These are phyloP conservation scores for Vicugna pacos DNA, from an alignment of 2,113 vertebrate genomes.

Conservation along the genomic window DNA sequence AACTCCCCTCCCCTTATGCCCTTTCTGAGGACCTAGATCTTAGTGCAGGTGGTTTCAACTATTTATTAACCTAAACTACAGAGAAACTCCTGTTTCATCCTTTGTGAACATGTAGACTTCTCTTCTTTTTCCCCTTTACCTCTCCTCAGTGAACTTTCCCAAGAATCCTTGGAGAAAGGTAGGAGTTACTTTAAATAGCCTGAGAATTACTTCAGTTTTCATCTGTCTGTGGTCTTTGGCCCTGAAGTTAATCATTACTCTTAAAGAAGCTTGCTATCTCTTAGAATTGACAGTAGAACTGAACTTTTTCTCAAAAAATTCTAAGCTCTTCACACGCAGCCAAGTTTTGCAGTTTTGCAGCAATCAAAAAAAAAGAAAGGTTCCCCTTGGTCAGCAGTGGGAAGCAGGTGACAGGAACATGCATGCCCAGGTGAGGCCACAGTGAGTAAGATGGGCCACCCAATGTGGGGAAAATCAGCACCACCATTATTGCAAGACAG, in stretches of 20 bases:
- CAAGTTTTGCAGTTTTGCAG: slow-evolving; percentile 27
- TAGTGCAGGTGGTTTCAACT: background rate
- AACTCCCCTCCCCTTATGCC: background rate
- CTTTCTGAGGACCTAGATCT: background rate
- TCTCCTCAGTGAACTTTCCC: background rate
- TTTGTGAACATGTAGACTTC: background rate
- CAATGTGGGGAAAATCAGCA: background rate
- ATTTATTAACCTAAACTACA: background rate
- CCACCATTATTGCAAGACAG: background rate
- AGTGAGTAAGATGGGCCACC: background rate
- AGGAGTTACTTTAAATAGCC: background rate
- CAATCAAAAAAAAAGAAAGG: background rate
- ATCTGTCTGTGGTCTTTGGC: background rate
- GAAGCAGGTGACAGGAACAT: background rate
- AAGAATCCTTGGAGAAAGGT: background rate
- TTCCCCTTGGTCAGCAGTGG: background rate
- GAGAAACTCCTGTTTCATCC: background rate
- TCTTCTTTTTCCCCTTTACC: background rate
- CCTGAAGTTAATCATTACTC: slow-evolving; percentile 46
- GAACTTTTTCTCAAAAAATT: background rate
- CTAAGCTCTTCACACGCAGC: background rate
- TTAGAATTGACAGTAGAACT: background rate
- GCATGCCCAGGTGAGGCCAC: background rate
- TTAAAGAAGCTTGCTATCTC: background rate
- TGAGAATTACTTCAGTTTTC: slow-evolving; percentile 21